These are phyloP conservation scores for Murina feae DNA, from an alignment of 2,113 vertebrate species.

Conservation along the genomic window DNA sequence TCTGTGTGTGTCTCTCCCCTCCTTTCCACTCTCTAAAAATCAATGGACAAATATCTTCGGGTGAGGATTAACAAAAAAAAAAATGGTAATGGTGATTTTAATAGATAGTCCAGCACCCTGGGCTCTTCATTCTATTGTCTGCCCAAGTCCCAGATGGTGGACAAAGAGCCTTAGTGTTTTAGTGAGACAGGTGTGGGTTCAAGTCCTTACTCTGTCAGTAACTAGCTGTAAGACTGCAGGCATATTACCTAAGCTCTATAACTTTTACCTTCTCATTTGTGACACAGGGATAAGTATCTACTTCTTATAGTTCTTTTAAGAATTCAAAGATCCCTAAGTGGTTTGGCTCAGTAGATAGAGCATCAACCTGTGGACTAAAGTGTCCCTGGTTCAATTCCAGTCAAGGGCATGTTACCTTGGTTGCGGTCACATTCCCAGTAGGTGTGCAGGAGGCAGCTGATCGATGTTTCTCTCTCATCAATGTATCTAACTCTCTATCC, in stretches of 20 bases:
- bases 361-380: too few species aligned
- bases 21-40: too few species aligned
- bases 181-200: background rate
- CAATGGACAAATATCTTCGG: too few species aligned
- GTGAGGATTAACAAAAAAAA: too few species aligned
- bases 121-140: background rate
- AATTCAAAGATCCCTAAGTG: constrained; percentile 24
- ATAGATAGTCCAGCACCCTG: background rate
- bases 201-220: background rate
- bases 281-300: background rate
- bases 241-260: background rate
- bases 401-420: too few species aligned
- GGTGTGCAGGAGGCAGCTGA: too few species aligned
- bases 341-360: too few species aligned
- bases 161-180: background rate
- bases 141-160: background rate
- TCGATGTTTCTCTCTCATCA: too few species aligned
- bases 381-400: too few species aligned
- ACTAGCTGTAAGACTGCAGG: background rate
- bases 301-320: background rate
- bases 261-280: background rate
- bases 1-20: too few species aligned
- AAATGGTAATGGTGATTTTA: background rate
- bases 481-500: too few species aligned
- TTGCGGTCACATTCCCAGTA: too few species aligned